These are phyloP conservation scores for Stegodyphus dumicola DNA, from an alignment of 1,140 invertebrate species.

Conservation along the genomic window DNA sequence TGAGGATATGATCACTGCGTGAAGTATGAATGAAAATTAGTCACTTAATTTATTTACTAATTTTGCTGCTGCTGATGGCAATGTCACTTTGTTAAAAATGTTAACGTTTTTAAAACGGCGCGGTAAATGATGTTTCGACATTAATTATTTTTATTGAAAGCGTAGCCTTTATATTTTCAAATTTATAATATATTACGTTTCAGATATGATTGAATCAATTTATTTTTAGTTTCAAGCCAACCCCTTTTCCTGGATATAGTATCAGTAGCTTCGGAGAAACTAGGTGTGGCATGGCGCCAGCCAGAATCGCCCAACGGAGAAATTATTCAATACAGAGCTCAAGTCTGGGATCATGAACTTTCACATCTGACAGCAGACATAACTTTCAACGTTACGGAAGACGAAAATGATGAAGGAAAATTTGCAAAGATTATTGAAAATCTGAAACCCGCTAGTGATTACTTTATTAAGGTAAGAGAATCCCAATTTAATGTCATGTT, in stretches of 20 bases:
- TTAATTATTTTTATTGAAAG: no score
- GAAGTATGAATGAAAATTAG: no score
- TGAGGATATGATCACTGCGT: no score
- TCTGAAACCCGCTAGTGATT: slow-evolving; percentile 14
- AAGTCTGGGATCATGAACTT: not conserved
- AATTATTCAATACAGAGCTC: slow-evolving; percentile 10
- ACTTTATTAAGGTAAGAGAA: slow-evolving; percentile 13
- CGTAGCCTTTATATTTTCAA: no score
- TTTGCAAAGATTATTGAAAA: not conserved
- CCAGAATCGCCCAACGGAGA: slow-evolving; percentile 23
- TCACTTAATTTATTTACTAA: no score
- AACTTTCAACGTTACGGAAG: not conserved
- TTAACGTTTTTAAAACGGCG: no score
- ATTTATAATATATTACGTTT: no score
- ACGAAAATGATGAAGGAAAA: not conserved
- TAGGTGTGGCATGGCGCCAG: not conserved
- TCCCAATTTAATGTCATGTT: no score
- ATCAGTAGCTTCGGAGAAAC: not conserved
- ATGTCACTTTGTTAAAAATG: no score
- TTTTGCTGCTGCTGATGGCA: no score
- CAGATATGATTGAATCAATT: not conserved
- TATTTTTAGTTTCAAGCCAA: slow-evolving; percentile 28
- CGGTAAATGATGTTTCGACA: no score
- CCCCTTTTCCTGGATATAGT: not conserved
- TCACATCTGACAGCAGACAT: not conserved